These are phyloP conservation scores for Catharus ustulatus DNA, from an alignment of 2,797 vertebrate genomes.

Conservation along the genomic window DNA sequence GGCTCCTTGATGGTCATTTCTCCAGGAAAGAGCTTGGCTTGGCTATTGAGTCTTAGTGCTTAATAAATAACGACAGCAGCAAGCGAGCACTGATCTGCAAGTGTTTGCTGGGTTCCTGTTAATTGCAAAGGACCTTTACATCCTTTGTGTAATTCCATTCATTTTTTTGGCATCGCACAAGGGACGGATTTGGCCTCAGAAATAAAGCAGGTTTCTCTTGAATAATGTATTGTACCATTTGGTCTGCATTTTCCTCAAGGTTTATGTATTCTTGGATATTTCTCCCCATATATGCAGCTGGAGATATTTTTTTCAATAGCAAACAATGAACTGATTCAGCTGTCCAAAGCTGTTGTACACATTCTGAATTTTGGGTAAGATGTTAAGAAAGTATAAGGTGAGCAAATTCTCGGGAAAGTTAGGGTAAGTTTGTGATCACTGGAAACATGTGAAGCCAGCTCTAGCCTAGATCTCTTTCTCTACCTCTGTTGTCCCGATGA, in stretches of 20 bases:
- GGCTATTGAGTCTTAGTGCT: background rate
- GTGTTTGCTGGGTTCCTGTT: background rate
- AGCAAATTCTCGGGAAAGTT: slow-evolving; percentile 16
- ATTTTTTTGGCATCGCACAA: slow-evolving; percentile 16
- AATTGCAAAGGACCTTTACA: slow-evolving; percentile 26
- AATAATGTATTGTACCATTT: slow-evolving; percentile 63
- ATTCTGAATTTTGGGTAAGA: background rate
- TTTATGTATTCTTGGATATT: slow-evolving; percentile 53
- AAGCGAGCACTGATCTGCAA: background rate
- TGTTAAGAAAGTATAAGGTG: background rate
- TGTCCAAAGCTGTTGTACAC: slow-evolving; percentile 15
- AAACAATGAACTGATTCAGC: slow-evolving; percentile 50
- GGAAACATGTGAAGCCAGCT: background rate
- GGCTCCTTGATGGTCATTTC: background rate
- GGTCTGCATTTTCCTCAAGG: slow-evolving; percentile 50
- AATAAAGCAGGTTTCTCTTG: slow-evolving; percentile 60
- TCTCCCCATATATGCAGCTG: slow-evolving; percentile 41
- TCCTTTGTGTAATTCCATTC: slow-evolving; percentile 48
- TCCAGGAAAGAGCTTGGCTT: slow-evolving; percentile 15
- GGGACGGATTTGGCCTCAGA: slow-evolving; percentile 47
- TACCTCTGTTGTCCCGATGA: slow-evolving; percentile 19
- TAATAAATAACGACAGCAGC: slow-evolving; percentile 46
- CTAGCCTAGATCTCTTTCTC: background rate
- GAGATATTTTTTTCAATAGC: slow-evolving; percentile 37
- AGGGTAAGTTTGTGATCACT: background rate